Evolutionary conservation across 2,888 invertebrate species (phyloP).

Genomic region (Ophraella communa): DNA sequence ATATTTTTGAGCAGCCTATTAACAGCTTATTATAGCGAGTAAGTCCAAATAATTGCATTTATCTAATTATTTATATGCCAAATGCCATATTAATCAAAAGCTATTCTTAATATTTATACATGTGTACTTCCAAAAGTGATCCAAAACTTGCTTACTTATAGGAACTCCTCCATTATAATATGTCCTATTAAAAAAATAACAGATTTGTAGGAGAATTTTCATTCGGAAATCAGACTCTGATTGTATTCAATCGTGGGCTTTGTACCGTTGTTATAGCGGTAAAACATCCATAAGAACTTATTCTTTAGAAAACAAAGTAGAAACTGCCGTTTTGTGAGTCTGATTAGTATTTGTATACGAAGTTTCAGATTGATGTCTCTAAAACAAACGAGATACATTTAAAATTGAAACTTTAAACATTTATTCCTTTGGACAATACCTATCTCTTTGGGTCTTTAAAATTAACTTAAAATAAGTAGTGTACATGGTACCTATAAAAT

Average conservation of each 20-base stretch:
- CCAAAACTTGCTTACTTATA: slow-evolving; percentile 1
- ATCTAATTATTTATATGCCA: background rate
- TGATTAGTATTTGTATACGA: no score
- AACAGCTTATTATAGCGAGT: no score
- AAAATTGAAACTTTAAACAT: no score
- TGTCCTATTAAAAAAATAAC: background rate
- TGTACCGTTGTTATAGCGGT: background rate
- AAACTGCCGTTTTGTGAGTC: no score
- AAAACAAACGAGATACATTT: no score
- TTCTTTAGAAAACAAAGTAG: no score
- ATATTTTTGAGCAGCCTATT: no score
- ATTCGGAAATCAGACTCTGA: background rate
- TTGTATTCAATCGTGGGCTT: background rate
- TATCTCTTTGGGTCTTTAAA: no score
- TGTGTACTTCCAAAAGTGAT: slow-evolving; percentile 3
- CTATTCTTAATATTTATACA: slow-evolving; percentile 10
- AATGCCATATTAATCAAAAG: slow-evolving; percentile 2
- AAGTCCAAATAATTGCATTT: background rate
- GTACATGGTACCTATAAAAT: slow-evolving; percentile 7
- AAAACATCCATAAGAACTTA: background rate
- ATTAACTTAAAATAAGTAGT: background rate
- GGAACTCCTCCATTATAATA: background rate
- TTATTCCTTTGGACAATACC: no score
- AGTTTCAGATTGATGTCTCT: no score
- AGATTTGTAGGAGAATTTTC: background rate